Evolutionary conservation across 2,888 invertebrate species (phyloP).

Genomic region (Stictocephala bisonia): DNA sequence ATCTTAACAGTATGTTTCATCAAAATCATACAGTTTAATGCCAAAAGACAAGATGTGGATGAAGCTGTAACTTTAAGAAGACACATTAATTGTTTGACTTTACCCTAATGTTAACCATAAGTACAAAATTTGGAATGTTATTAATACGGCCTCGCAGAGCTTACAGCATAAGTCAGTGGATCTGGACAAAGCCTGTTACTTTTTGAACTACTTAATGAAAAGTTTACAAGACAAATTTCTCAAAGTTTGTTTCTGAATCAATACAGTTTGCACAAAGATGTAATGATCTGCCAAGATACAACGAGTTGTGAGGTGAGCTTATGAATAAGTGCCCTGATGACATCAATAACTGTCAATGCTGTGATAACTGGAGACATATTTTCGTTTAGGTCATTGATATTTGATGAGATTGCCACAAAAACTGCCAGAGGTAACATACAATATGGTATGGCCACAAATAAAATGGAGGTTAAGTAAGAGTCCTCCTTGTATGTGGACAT

Average conservation of each 20-base stretch:
- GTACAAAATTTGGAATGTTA: slow-evolving; percentile 10
- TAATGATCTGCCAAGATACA: slow-evolving; percentile 5
- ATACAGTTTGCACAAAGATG: slow-evolving; percentile 21
- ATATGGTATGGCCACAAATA: no score
- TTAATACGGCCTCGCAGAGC: slow-evolving; percentile 22
- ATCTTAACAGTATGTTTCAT: not conserved
- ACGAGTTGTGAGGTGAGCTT: not conserved
- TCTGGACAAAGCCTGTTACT: slow-evolving; percentile 33
- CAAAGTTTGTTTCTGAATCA: slow-evolving; percentile 30
- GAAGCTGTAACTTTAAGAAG: slow-evolving; percentile 17
- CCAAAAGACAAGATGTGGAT: not conserved
- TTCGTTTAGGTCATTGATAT: slow-evolving; percentile 25
- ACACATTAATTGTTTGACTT: no score
- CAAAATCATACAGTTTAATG: slow-evolving; percentile 4
- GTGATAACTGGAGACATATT: slow-evolving; percentile 20
- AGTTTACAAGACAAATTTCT: slow-evolving; percentile 24
- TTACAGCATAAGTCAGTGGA: slow-evolving; percentile 32
- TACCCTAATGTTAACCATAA: no score
- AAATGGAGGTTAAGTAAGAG: no score
- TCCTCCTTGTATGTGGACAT: no score
- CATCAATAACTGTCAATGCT: slow-evolving; percentile 19
- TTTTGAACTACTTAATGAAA: slow-evolving; percentile 2
- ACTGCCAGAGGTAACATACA: not conserved
- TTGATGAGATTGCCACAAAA: slow-evolving; percentile 25
- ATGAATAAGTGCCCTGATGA: slow-evolving; percentile 8